phyloP scores from a whole-genome alignment of 2,888 invertebrate species.

The Chloromyia formosa region DNA sequence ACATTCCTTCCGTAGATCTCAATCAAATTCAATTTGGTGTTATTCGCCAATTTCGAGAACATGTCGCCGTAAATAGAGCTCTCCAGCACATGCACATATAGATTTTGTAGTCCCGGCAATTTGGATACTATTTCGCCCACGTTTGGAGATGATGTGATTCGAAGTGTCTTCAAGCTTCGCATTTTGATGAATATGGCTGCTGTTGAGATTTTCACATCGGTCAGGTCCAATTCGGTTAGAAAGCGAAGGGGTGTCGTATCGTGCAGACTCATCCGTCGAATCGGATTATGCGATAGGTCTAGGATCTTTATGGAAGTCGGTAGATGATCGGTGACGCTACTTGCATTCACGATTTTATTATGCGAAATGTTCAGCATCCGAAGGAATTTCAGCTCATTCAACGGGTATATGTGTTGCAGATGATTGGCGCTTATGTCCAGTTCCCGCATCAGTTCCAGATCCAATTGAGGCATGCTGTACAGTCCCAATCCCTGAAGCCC shows the following conservation, averaged over 20 bases:
- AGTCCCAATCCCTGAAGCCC: constrained; percentile 81
- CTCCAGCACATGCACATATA: constrained; percentile 81
- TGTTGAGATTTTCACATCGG: constrained; percentile 77
- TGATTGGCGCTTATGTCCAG: constrained; percentile 84
- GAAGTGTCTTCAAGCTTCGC: constrained; percentile 77
- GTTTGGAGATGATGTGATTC: constrained; percentile 77
- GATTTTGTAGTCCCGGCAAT: constrained; percentile 76
- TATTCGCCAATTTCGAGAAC: constrained; percentile 72
- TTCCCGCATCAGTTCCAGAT: constrained; percentile 79
- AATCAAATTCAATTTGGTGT: constrained; percentile 80
- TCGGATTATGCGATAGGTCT: constrained; percentile 84
- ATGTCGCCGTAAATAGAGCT: constrained; percentile 78
- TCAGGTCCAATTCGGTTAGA: constrained; percentile 78
- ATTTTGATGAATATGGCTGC: constrained; percentile 78
- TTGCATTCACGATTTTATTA: constrained; percentile 79
- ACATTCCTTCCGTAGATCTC: constrained; percentile 82
- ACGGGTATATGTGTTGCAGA: constrained; percentile 75
- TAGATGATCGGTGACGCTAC: constrained; percentile 77
- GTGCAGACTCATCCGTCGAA: constrained; percentile 76
- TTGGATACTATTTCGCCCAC: constrained; percentile 77
- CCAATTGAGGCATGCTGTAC: constrained; percentile 77
- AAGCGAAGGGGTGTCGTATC: constrained; percentile 67
- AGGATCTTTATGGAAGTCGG: constrained; percentile 77
- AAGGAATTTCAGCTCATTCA: constrained; percentile 75
- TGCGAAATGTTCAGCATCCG: constrained; percentile 79